Conservation (phyloP, 2,797 vertebrate species). For the Hippopotamyrus pictus region DNA sequence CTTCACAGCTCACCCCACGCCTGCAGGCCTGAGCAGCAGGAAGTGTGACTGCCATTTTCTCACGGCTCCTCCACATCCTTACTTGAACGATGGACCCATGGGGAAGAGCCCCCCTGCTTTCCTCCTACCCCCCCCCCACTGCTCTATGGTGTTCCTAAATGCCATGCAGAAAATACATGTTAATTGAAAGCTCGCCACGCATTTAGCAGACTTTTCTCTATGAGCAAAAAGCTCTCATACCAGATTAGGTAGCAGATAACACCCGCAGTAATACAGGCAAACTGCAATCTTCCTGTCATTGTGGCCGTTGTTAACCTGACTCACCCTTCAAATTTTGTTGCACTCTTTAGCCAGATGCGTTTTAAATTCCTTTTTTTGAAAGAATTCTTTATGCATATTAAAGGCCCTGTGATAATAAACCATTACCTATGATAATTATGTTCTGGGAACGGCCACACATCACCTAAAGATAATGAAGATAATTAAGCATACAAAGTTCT, state of each 20-base stretch:
- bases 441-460: background rate
- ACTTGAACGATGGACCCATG: background rate
- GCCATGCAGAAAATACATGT: background rate
- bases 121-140: background rate
- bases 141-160: background rate
- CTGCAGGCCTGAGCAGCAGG: conserved; percentile 18
- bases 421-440: background rate
- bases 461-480: background rate
- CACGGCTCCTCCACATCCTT: conserved; percentile 28
- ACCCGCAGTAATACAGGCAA: background rate
- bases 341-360: background rate
- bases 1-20: conserved; percentile 12
- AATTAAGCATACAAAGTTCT: background rate
- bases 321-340: background rate
- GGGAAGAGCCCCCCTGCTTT: background rate
- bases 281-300: background rate
- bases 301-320: background rate
- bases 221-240: background rate
- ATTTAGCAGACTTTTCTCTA: background rate
- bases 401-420: background rate
- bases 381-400: background rate
- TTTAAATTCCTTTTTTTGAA: background rate
- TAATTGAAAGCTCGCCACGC: background rate
- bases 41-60: conserved; percentile 30
- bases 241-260: background rate